Conservation (phyloP, 2,113 vertebrate genomes). For the Rhombomys opimus region DNA sequence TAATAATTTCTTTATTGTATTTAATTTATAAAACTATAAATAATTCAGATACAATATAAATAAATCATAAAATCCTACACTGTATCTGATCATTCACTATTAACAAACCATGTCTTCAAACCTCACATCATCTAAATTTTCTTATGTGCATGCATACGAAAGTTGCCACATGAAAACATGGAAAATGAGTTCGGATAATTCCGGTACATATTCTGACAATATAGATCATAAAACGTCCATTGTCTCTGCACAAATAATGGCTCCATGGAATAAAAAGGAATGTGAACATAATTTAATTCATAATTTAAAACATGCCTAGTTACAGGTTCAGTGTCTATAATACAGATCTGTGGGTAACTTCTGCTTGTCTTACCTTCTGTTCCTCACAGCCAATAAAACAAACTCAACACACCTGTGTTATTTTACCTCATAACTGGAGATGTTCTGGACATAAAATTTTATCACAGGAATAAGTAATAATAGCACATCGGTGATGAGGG, state of each 20-base stretch:
- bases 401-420: rapidly evolving
- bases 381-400: background rate
- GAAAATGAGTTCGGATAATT: background rate
- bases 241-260: background rate
- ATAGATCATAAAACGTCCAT: background rate
- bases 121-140: background rate
- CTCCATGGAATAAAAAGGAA: background rate
- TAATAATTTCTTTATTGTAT: background rate
- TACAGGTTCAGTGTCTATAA: background rate
- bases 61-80: background rate
- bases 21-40: background rate
- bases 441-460: background rate
- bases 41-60: background rate
- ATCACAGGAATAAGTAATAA: background rate
- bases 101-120: background rate
- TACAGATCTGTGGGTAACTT: background rate
- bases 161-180: background rate
- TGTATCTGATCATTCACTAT: background rate
- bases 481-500: too few species aligned
- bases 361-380: background rate
- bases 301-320: background rate
- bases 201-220: background rate
- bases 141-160: background rate
- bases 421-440: background rate
- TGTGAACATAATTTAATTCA: background rate